Base-by-base conservation (phyloP, 2,888 invertebrate genomes). In the Pseudolycoriella hygida region DNA sequence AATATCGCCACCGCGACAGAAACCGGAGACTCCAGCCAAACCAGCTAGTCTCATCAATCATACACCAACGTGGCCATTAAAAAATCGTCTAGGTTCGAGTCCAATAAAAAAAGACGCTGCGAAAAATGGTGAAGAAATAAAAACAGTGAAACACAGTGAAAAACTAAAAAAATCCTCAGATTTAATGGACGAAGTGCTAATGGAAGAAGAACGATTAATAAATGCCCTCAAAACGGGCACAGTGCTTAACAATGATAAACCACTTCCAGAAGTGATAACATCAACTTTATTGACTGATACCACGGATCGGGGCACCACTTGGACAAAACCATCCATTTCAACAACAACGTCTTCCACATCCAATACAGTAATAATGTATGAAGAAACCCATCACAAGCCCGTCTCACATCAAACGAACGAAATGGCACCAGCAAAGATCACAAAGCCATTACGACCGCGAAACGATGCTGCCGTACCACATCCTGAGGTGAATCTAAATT, bases 151-250 rank as follows among this genome's bases (percentile, higher is more conserved):
- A 18, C 32, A 32, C 17, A 43, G 18, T 40, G 53, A 56, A 1
- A 43, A 43, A 37, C 17, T 18, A 8, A 44, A 1, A 53, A 55
- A 37, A 49, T 54, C 25, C 71, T 70, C 20, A 5, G 34, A 44
- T 49, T 67, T 75, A 62, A 64, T 75, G 46, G 73, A 78, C 51
- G 80, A 82, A 61, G 82, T 85, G 5, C 83, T 82, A n/a, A 70
- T 80, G 20, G 85, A 85, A 58, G 85, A 86, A 59, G 84, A 84
- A 60, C 69, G 81, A 44, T 68, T 86, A 49, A 75, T 86, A 53
- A 77, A 83, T 54, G 85, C 85, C 10, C 63, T 86, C 49, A 80
- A 84, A 55, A 82, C 82, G 19, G 84, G 84, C 12, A 71, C 71
- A 20, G 66, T 77, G 3, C 68, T 77, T 40, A 68, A 64, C 47